A percentile compares a stretch with the other conserved stretches of the same genome.
Conservation (phyloP, 1,140 invertebrate genomes). For the Acromyrmex echinatior region DNA sequence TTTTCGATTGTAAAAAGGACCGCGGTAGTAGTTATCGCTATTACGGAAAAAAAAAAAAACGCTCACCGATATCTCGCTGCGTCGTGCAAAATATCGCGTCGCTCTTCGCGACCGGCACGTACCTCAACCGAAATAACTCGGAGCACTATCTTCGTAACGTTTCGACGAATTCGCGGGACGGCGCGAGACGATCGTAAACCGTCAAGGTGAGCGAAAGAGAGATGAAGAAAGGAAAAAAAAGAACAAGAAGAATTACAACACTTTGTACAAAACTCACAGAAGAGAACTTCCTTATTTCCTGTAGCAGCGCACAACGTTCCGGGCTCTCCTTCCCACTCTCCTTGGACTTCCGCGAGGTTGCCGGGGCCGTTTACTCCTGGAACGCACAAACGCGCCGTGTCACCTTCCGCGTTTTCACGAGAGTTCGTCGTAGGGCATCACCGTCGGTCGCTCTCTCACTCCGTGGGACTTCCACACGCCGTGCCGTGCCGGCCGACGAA, state of each 20-base stretch:
- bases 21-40: constrained; percentile 1
- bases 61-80: neutral
- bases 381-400: constrained; percentile 53
- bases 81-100: neutral
- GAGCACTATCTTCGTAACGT: neutral
- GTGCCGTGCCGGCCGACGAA: constrained; percentile 8
- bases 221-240: neutral
- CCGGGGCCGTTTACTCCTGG: constrained; percentile 49
- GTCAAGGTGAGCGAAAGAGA: neutral
- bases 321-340: neutral
- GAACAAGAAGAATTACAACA: neutral
- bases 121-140: constrained; percentile 11
- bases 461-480: neutral
- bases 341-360: constrained; percentile 36
- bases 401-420: constrained; percentile 59
- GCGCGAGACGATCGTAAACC: neutral
- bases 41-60: neutral
- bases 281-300: constrained; percentile 30
- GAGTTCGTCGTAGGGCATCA: constrained; percentile 48
- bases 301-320: neutral
- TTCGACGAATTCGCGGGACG: neutral
- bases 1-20: neutral
- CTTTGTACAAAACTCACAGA: constrained; percentile 8
- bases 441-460: constrained; percentile 34
- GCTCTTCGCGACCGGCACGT: neutral